phyloP scores from a whole-genome alignment of 2,888 invertebrate genomes.

The Latheticus oryzae region DNA sequence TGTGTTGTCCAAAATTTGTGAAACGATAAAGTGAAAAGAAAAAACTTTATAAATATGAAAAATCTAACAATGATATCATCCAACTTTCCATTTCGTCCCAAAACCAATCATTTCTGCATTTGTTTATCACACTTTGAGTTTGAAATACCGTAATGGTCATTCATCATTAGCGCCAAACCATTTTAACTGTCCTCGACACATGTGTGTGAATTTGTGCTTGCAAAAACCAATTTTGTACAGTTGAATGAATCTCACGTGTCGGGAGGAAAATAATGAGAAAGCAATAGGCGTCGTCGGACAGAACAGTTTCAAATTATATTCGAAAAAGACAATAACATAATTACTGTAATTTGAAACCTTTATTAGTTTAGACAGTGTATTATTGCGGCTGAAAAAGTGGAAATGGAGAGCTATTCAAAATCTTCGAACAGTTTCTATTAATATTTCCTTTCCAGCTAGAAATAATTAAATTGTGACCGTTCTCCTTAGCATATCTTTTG shows the following conservation, averaged over 20 bases:
- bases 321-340: constrained; percentile 18
- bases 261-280: constrained; percentile 34
- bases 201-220: constrained; percentile 36
- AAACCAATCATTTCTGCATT: too few species aligned
- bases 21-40: too few species aligned
- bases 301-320: constrained; percentile 32
- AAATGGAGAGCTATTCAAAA: constrained; percentile 6
- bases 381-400: background rate
- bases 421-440: too few species aligned
- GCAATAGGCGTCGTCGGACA: constrained; percentile 32
- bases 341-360: constrained; percentile 32
- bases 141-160: constrained; percentile 18
- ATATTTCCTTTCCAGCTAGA: too few species aligned
- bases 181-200: constrained; percentile 30
- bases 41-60: too few species aligned
- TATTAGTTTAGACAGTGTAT: background rate
- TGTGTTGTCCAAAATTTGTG: too few species aligned
- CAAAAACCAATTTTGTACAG: constrained; percentile 34
- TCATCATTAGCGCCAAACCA: constrained; percentile 30
- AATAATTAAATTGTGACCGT: too few species aligned
- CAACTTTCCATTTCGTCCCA: too few species aligned
- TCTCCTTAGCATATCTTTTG: too few species aligned
- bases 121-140: too few species aligned
- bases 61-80: too few species aligned
- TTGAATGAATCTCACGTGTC: constrained; percentile 32